Evolutionary conservation across 2,888 invertebrate species (phyloP), one percentile per base, ranked within the genome.

Genomic region (Spodoptera picta): DNA sequence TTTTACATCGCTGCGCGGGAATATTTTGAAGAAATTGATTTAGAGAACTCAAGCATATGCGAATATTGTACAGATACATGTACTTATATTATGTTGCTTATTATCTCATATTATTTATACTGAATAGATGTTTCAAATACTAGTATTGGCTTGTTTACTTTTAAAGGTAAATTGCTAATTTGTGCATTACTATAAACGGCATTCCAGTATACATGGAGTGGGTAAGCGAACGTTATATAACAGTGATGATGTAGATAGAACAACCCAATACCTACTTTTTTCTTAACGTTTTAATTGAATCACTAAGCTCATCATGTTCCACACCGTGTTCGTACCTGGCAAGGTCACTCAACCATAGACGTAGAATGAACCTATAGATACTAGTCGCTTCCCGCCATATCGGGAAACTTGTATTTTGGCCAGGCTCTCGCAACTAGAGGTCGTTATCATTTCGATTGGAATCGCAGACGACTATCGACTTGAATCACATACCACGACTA

Each of bases 351-450:
- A 78, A 65, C 68, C 71, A 67, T 71, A 75, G 66, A 56, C 49
- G 71, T 51, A 67, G 43, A 76, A 61, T 54, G 62, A 78, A 77
- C 70, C 80, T 81, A 79, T 81, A 83, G 85, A 83, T 69, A 80
- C 77, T 56, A 65, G 75, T 59, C 65, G 77, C 77, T 73, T 81
- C 83, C 72, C 73, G 65, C 89, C 87, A 68, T 84, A 88, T 81
- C 69, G 67, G 86, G 89, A 78, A 87, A 82, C 84, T 86, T 84
- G 81, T 77, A 75, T 80, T 83, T 83, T 81, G 77, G 76, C 62
- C 71, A 72, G 75, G 69, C 59, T 60, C 49, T 55, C 61, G 54
- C 67, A 65, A 54, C 66, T 65, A 48, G 61, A 66, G 48, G 58
- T 56, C 61, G 61, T 71, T 75, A 72, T 63, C 68, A 56, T 68